Evolutionary conservation across 2,797 vertebrate species (phyloP), one percentile per base, ranked within the genome.

Genomic region (Xiphophorus birchmanni): DNA sequence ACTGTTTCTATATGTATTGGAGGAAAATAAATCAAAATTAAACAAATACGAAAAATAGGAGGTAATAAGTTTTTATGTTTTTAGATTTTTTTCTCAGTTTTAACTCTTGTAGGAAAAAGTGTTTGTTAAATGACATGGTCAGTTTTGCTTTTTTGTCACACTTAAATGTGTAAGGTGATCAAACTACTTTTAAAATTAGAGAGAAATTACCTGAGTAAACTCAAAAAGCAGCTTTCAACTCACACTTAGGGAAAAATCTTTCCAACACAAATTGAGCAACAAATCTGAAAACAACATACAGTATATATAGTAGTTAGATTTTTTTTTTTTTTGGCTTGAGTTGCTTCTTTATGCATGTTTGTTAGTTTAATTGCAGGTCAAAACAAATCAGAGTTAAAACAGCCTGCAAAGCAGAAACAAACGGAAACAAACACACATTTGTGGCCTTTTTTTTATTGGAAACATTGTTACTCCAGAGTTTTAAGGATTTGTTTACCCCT

Each of bases 401-500:
- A 67, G 8, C 63, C 35, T 37, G 8, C 63, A 67, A 67, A 67
- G 17, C 11, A 44, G 65, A 69, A 69, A 69, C 52, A 54, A 69
- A 69, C 21, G 1, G 65, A 69, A 44, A 23, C 11, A 44, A 69
- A 69, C 40, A 26, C 37, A 69, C 37, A 26, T 69, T 69, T 42
- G 37, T 42, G 37, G 40, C 2, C 17, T 26, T 69, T n/a, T 42
- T 56, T 69, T 69, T 5, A 40, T 42, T 42, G 21, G 65, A 44
- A 69, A 42, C 65, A 69, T 69, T 69, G 21, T 69, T 42, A 69
- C 37, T 44, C 42, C 40, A 12, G 23, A 69, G 21, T 42, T 42
- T 69, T 67, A 67, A 67, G 63, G 63, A 37, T 67, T 18, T 67
- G 63, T 67, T 67, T 40, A 67, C 63, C 35, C 35, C 32, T 67